Base-by-base conservation (phyloP, 2,113 vertebrate genomes). In the Rhombomys opimus region DNA sequence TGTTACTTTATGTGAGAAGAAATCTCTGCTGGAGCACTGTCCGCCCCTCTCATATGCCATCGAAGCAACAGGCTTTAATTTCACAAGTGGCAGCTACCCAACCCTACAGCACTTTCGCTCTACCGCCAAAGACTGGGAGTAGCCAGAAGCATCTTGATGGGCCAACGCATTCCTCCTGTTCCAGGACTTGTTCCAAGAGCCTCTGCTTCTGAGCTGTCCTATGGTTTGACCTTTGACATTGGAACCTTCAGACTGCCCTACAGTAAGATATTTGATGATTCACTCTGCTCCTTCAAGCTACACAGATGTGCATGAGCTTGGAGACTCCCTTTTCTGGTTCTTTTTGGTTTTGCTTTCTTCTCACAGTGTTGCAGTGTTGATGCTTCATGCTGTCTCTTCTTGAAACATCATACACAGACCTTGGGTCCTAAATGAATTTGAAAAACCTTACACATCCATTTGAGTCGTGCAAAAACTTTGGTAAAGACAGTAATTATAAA, bases 1-100 rank as follows among this genome's bases (percentile, higher is more conserved):
- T 38, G 86, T 46, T 86, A 65, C 30, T 90, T 87, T 88, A 80
- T 68, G 35, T 86, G 76, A 81, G n/a, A 77, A 73, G 27, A 15
- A 15, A 22, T 18, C 35, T 90, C 91, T 82, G 86, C 77, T 81
- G 89, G 89, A 86, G 70, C 95, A 75, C 85, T 57, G 46, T 90
- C 86, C 50, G 38, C 3, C 41, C 20, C 1, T 41, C 67, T 61
- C 25, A 14, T 32, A 8, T 35, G 27, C 15, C 7, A 70, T 25
- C 61, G 38, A 81, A 75, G 38, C 27, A 81, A 75, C 63, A 63
- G 67, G 35, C 52, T 91, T 90, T 67, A 63, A 67, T 50, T 50
- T 85, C 61, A 86, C 75, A 54, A 2, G 3, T 78, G 65, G 86
- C 54, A 94, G 72, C 50, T 0, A 0, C 38, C 86, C 86, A 91